Conservation (phyloP, 2,797 vertebrate species). For the Megalops cyprinoides region DNA sequence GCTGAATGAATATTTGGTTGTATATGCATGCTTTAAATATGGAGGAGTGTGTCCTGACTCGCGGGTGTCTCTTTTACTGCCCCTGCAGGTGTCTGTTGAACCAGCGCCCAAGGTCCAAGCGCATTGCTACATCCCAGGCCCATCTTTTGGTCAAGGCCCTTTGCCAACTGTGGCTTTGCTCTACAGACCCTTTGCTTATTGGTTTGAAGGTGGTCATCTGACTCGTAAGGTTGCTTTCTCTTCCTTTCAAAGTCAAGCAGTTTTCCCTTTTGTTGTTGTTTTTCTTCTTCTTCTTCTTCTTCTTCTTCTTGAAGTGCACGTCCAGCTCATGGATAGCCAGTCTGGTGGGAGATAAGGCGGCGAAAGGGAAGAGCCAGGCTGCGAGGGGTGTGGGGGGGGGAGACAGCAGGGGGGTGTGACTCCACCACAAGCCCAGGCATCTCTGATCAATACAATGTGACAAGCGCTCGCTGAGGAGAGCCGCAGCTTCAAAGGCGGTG, state of each 20-base stretch:
- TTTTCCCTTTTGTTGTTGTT: neutral
- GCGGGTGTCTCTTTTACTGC: neutral
- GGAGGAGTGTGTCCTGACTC: no score
- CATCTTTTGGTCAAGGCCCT: neutral
- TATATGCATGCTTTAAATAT: neutral
- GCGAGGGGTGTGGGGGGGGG: no score
- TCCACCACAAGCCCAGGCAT: neutral
- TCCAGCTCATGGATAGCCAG: neutral
- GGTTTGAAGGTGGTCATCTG: neutral
- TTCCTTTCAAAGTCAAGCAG: neutral
- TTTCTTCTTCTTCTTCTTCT: neutral
- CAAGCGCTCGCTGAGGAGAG: neutral
- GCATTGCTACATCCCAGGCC: neutral
- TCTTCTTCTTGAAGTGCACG: neutral
- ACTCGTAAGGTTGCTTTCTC: neutral
- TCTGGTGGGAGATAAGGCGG: neutral
- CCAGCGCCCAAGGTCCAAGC: neutral
- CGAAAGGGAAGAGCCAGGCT: neutral
- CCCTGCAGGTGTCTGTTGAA: neutral
- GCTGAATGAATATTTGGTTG: neutral
- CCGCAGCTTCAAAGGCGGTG: neutral
- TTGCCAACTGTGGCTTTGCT: neutral
- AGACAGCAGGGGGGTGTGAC: neutral
- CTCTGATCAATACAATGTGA: constrained; percentile 12
- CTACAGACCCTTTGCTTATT: neutral